Evolutionary conservation across 2,888 invertebrate genomes (phyloP).

Genomic region (Euzophera pinguis): DNA sequence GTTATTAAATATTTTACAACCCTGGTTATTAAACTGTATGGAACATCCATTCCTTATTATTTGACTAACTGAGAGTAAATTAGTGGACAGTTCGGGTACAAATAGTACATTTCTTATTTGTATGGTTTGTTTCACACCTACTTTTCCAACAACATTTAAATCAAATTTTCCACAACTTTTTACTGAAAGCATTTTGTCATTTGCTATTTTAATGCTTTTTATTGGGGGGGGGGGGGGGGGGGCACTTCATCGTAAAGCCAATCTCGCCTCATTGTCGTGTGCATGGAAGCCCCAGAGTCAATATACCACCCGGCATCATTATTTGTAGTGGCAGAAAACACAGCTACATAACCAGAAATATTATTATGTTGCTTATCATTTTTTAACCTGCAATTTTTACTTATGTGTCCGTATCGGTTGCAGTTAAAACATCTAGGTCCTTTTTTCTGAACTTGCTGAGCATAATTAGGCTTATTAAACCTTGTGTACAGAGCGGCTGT

Average conservation of each 20-base stretch:
- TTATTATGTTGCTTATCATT: background rate
- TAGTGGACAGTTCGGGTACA: background rate
- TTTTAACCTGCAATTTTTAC: background rate
- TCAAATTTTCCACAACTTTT: background rate
- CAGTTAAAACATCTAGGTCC: background rate
- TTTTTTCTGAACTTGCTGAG: too few relatives aligned
- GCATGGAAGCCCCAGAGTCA: background rate
- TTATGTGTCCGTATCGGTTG: background rate
- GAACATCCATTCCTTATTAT: background rate
- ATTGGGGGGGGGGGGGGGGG: background rate
- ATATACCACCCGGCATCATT: background rate
- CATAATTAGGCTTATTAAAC: background rate
- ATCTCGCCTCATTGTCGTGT: background rate
- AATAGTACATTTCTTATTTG: background rate
- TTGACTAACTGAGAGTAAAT: background rate
- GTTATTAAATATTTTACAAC: background rate
- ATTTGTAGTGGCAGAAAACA: background rate
- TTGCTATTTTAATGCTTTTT: background rate
- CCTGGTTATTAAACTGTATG: background rate
- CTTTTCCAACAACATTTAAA: too few relatives aligned
- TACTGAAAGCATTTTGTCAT: background rate
- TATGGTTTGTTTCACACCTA: too few relatives aligned
- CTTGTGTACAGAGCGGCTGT: slow-evolving; percentile 16
- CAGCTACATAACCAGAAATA: background rate
- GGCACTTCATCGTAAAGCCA: background rate